These are phyloP conservation scores for Drosophila leonis DNA, from an alignment of 2,888 invertebrate genomes.

Conservation along the genomic window DNA sequence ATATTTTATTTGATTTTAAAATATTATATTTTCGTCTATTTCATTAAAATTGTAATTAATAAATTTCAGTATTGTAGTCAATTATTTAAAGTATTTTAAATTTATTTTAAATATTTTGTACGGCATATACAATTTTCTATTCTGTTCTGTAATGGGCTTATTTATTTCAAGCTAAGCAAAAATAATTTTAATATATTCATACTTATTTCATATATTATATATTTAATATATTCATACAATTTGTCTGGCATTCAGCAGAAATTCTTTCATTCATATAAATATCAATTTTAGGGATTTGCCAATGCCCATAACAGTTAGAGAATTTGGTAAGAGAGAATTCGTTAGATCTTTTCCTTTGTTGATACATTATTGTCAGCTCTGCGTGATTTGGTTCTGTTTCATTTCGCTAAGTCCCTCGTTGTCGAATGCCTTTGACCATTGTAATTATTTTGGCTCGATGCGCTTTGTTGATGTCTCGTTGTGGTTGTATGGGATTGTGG, in stretches of 20 bases:
- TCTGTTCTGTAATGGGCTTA: background rate
- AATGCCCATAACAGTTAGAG: background rate
- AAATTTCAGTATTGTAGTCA: too few relatives aligned
- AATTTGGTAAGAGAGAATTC: background rate
- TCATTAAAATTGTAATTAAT: background rate
- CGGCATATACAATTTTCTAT: background rate
- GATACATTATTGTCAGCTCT: conserved; percentile 30
- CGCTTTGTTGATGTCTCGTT: conserved; percentile 41
- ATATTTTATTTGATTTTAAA: background rate
- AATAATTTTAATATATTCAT: background rate
- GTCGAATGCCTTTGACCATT: conserved; percentile 42
- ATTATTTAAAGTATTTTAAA: background rate
- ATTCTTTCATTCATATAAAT: background rate
- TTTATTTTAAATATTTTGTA: background rate
- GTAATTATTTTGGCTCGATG: conserved; percentile 65
- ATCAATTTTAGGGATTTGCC: background rate
- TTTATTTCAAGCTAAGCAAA: background rate
- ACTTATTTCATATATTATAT: background rate
- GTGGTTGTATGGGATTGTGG: conserved; percentile 13
- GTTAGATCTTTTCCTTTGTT: conserved; percentile 24
- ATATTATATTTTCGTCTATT: background rate
- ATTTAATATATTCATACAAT: background rate
- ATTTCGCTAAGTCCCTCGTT: conserved; percentile 43
- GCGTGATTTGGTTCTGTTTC: conserved; percentile 54
- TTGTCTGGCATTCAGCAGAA: background rate